Base-by-base conservation (phyloP, 2,888 invertebrate genomes). In the Rhagophthalmus giganteus region DNA sequence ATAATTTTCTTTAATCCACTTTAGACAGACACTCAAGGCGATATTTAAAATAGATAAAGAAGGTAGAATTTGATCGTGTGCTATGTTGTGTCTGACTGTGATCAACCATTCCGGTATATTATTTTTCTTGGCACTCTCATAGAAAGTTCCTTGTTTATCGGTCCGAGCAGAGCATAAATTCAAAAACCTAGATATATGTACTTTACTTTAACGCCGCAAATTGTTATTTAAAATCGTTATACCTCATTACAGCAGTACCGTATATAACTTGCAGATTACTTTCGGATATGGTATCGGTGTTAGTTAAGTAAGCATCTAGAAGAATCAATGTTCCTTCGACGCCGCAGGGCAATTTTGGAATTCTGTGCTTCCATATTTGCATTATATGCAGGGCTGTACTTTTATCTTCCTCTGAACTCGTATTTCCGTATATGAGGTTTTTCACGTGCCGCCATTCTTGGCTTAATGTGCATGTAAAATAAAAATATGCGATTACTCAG, bases 51-150 rank as follows among this genome's bases (percentile, higher is more conserved):
- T 72, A 30, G 76, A 75, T 15, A 87, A 69, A 0, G 85, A 79
- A 9, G 90, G 90, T 16, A 88, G 71, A 53, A 79, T 78, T 56
- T 83, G 79, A 41, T 81, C 81, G 69, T 93, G 92, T 15, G 90
- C 86, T 26, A 86, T 82, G 56, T 88, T 85, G 69, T 93, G 90
- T 40, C 92, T 78, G 39, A 92, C 70, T 57, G 86, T 83, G 3
- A 91, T 84, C 46, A 93, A 79, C 90, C 90, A 91, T 52, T 84
- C 82, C 1, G 92, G 91, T 27, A 92, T 80, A 28, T 83, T 84
- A 48, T 85, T 73, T 70, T 82, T 78, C 55, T 78, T 78, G 0
- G 85, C 87, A 20, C 83, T 82, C 63, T 78, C 75, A 52, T 83
- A 65, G 59, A 74, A 73, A 27, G 67, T 68, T 2, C 73, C 73